A percentile compares a stretch with the other conserved stretches of the same genome.
Conservation (phyloP, 2,113 vertebrate species). For the Cyprinodon tularosa region DNA sequence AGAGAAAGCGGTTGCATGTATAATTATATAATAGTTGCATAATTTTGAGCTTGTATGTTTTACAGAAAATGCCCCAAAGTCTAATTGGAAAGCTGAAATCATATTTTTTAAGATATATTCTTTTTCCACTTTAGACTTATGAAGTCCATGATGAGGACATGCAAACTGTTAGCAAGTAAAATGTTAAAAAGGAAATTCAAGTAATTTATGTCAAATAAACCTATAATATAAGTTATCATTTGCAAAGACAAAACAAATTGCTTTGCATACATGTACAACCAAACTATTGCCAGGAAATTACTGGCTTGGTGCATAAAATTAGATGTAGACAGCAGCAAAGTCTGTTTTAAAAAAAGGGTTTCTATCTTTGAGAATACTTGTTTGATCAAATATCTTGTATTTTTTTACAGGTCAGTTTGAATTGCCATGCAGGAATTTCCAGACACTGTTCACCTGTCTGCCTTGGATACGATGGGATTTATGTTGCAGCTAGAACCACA, state of each 20-base stretch:
- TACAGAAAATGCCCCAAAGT: neutral
- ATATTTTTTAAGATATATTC: neutral
- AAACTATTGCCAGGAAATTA: constrained; percentile 13
- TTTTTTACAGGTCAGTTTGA: constrained; percentile 42
- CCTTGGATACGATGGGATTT: constrained; percentile 57
- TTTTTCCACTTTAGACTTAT: neutral
- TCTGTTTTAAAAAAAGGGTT: constrained; percentile 28
- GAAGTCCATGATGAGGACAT: constrained; percentile 24
- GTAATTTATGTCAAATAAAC: neutral
- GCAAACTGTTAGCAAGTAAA: no score
- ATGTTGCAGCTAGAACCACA: constrained; percentile 54
- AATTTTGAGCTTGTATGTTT: neutral
- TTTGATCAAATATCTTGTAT: constrained; percentile 46
- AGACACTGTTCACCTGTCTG: constrained; percentile 77
- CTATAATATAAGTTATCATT: constrained; percentile 13
- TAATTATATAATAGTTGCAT: neutral
- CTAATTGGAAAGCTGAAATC: neutral
- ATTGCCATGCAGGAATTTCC: constrained; percentile 57
- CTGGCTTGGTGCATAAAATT: constrained; percentile 14
- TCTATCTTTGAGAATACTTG: constrained; percentile 35
- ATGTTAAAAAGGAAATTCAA: neutral
- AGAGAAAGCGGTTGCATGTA: neutral
- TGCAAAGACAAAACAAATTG: constrained; percentile 5
- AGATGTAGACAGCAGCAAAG: constrained; percentile 20
- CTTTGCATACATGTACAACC: constrained; percentile 8